Conservation (phyloP, 1,140 invertebrate species). For the Anastatus disparis region DNA sequence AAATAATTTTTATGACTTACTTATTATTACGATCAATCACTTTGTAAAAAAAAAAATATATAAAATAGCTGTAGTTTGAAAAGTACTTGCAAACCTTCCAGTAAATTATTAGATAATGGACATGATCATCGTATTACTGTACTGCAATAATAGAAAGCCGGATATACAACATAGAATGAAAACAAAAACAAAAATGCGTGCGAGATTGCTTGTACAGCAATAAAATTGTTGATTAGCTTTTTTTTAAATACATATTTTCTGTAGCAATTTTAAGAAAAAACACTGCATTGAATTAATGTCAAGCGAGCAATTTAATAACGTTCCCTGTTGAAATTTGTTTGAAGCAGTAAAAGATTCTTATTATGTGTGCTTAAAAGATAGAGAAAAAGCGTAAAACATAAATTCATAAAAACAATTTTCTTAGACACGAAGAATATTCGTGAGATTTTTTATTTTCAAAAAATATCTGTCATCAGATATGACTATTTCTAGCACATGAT, state of each 20-base stretch:
- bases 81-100: constrained; percentile 33
- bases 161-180: constrained; percentile 9
- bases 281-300: constrained; percentile 9
- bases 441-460: constrained; percentile 17
- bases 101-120: constrained; percentile 19
- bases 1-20: constrained; percentile 49
- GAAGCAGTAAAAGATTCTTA: background rate
- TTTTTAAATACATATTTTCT: constrained; percentile 20
- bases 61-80: constrained; percentile 46
- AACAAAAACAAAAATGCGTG: constrained; percentile 6
- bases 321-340: constrained; percentile 9
- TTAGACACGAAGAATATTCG: constrained; percentile 26
- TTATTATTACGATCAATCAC: constrained; percentile 48
- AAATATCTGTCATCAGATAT: constrained; percentile 14
- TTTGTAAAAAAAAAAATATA: constrained; percentile 48
- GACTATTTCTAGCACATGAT: constrained; percentile 41
- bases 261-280: constrained; percentile 24
- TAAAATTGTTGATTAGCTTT: constrained; percentile 31
- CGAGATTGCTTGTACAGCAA: constrained; percentile 16
- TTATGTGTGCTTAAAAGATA: constrained; percentile 6
- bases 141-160: constrained; percentile 20
- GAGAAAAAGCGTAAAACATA: background rate
- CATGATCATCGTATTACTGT: constrained; percentile 10
- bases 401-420: constrained; percentile 8
- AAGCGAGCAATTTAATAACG: constrained; percentile 5